Evolutionary conservation across 2,797 vertebrate genomes (phyloP).

Genomic region (Spea hammondii): DNA sequence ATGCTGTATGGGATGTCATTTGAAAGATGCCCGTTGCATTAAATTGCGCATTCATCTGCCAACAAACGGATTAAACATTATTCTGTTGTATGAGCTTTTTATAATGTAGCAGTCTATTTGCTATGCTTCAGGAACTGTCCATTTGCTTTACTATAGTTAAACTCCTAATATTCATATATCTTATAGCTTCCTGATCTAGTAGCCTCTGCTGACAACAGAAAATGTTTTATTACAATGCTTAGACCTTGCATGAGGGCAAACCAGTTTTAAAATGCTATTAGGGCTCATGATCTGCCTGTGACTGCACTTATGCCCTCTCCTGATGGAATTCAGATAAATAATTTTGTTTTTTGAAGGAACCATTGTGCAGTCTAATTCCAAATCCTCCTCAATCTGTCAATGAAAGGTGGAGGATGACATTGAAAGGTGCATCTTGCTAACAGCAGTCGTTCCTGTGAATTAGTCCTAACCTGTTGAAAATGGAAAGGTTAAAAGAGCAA

Average conservation of each 20-base stretch:
- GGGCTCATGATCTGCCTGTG: constrained; percentile 46
- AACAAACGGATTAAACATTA: too few species aligned
- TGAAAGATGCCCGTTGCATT: too few species aligned
- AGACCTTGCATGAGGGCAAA: constrained; percentile 38
- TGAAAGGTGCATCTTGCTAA: constrained; percentile 33
- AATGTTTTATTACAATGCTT: constrained; percentile 47
- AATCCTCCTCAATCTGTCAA: constrained; percentile 57
- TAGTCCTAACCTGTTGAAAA: constrained; percentile 58
- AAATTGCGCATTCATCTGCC: too few species aligned
- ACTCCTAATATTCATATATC: not conserved
- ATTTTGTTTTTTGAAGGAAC: constrained; percentile 49
- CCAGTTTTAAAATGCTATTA: constrained; percentile 51
- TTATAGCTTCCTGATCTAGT: constrained; percentile 15
- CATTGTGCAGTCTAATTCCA: constrained; percentile 58
- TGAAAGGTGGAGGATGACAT: constrained; percentile 40
- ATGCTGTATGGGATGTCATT: too few species aligned
- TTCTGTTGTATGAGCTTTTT: not conserved
- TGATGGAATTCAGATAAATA: constrained; percentile 60
- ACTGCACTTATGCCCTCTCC: constrained; percentile 53
- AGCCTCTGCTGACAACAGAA: constrained; percentile 16
- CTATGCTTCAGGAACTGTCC: not conserved
- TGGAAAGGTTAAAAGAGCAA: constrained; percentile 60
- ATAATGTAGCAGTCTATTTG: not conserved
- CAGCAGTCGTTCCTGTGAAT: constrained; percentile 54
- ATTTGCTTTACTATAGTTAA: not conserved